Evolutionary conservation across 2,888 invertebrate genomes (phyloP), one percentile per base, ranked within the genome.

Genomic region (Griposia aprilina): DNA sequence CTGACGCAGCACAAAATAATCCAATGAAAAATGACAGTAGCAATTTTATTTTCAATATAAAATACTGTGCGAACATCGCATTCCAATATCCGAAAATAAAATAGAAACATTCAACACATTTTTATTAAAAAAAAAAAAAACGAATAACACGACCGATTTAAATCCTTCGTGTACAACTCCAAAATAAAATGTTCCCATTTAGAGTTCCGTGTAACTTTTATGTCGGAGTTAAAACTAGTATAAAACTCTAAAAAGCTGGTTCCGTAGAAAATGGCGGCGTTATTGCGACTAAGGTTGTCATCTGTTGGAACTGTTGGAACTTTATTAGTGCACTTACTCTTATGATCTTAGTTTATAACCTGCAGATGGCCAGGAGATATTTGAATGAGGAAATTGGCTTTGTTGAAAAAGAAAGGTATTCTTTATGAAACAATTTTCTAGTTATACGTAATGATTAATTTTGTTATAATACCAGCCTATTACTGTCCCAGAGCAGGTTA

Each of bases 251-350:
- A 87, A 86, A 78, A 86, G 76, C 81, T 75, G 74, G 82, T 89
- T 80, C 76, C 71, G 74, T 75, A 71, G 55, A 81, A 78, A 86
- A 87, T 82, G 74, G 86, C 73, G 55, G 72, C 73, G 76, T 85
- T 88, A 89, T 88, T 83, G 78, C 76, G 26, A 79, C 68, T 74
- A 76, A 73, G 69, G 74, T 76, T 84, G 82, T 78, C 88, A 87
- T 86, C 80, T 84, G 84, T 23, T 72, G 67, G 59, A 75, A 75
- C 77, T 86, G 84, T 36, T 77, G 62, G 65, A 77, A 85, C 80
- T 88, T 88, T 87, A 88, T 68, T 85, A 68, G 73, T 60, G 84
- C 79, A 86, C 86, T 86, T 82, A 81, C 82, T 86, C 80, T 82
- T 86, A 89, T 81, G 83, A 80, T 76, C 74, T 71, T 36, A 74